Evolutionary conservation across 2,888 invertebrate species (phyloP).

Genomic region (Lycocerus yunnanus): DNA sequence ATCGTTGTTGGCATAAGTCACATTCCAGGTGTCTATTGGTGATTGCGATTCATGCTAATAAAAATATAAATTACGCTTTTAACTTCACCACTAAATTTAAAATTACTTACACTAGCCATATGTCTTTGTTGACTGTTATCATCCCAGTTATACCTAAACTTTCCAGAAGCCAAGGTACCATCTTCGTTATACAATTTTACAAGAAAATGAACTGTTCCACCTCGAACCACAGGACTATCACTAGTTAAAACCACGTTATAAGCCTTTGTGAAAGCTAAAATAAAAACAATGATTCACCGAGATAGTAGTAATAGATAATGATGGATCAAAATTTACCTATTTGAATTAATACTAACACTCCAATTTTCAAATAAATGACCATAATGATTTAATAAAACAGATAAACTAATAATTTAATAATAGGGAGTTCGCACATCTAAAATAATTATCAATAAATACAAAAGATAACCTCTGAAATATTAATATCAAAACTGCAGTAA

Average conservation of each 20-base stretch:
- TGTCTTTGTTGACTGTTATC: conserved; percentile 65
- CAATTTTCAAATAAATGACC: background rate
- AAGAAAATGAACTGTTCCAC: conserved; percentile 71
- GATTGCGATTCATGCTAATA: conserved; percentile 56
- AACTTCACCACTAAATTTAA: background rate
- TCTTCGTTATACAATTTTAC: conserved; percentile 60
- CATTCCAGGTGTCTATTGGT: conserved; percentile 65
- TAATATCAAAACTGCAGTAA: background rate
- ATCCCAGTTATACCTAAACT: conserved; percentile 63
- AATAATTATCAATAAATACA: background rate
- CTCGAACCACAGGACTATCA: conserved; percentile 72
- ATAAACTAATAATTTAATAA: background rate
- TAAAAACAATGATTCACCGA: background rate
- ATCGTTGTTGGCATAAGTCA: conserved; percentile 60
- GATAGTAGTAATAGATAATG: background rate
- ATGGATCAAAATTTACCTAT: background rate
- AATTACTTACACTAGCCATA: conserved; percentile 54
- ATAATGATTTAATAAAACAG: background rate
- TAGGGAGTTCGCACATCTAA: background rate
- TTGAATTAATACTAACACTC: background rate
- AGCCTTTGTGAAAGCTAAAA: conserved; percentile 12
- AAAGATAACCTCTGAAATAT: background rate
- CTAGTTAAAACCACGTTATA: conserved; percentile 61
- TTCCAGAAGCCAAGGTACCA: conserved; percentile 53
- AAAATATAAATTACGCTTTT: conserved; percentile 19